Percentiles rank a stretch among this genome's conserved stretches.
Conservation (phyloP, 92 coral and sea anemone genomes). For the Parazoanthus swiftii region DNA sequence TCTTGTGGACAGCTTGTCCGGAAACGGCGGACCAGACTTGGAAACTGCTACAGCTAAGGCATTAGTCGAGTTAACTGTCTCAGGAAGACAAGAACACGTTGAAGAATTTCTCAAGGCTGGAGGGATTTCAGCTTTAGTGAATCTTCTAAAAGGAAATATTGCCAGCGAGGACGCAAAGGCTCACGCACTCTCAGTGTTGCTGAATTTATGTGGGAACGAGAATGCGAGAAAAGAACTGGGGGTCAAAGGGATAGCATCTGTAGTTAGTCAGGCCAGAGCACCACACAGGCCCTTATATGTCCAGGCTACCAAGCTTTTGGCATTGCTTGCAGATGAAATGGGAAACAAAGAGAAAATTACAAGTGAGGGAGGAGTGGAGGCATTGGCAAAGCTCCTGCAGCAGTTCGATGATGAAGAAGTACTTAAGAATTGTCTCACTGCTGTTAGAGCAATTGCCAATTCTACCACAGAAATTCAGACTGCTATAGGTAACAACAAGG, state of each 20-base stretch:
- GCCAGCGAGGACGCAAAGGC: conserved; percentile 77
- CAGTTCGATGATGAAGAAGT: conserved; percentile 77
- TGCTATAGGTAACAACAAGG: conserved; percentile 71
- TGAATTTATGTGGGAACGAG: conserved; percentile 57
- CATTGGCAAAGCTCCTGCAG: conserved; percentile 66
- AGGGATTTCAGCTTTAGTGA: conserved; percentile 67
- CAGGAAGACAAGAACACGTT: conserved; percentile 55
- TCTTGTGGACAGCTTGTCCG: conserved; percentile 67
- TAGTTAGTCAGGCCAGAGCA: conserved; percentile 64
- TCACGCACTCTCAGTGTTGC: conserved; percentile 65
- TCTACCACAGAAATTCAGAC: conserved; percentile 79
- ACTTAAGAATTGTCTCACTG: conserved; percentile 69
- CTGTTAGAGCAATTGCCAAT: conserved; percentile 67
- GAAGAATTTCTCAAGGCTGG: conserved; percentile 68
- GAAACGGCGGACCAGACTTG: conserved; percentile 46
- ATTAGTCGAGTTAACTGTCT: conserved; percentile 73
- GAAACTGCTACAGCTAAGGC: conserved; percentile 79
- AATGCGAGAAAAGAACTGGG: conserved; percentile 64
- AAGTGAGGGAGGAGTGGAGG: conserved; percentile 81
- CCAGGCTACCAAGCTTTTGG: conserved; percentile 73
- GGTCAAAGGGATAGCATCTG: conserved; percentile 59
- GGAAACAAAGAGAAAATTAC: conserved; percentile 72
- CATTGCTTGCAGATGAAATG: conserved; percentile 65
- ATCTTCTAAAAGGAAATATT: conserved; percentile 60
- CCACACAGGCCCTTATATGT: conserved; percentile 69